Evolutionary conservation across 2,797 vertebrate genomes (phyloP), one percentile per base, ranked within the genome.

Genomic region (Mastacembelus armatus): DNA sequence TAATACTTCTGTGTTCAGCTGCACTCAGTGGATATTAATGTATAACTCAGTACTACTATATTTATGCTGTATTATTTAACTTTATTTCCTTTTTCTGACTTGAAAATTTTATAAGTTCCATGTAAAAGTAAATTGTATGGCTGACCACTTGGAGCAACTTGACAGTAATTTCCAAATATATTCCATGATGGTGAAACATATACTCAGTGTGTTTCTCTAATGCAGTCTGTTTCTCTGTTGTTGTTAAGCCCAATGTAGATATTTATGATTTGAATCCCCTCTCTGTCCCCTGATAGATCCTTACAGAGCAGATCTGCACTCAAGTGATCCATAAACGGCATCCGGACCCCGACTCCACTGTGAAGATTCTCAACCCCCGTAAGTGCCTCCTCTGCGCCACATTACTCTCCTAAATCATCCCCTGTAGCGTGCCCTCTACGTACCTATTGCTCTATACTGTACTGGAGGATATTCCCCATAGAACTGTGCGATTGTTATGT

Each of bases 361-460:
- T 98, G 85, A 98, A 98, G 94, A 97, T 99, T 84, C 95, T 98
- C 90, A 99, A 97, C 91, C 97, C 98, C 81, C 96, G 98, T 99
- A 95, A 96, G 98, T 93, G 66, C 71, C 72, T 85, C 78, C 83
- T 59, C 77, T 45, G 62, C 44, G 59, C 74, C 85, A 48, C 87
- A 42, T 57, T 5, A 10, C 74, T 74, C 77, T 55, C 73, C 56
- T 89, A 84, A 89, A 90, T 88, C 86, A 88, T 67, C 66, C 61
- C 65, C 68, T 35, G 57, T 71, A 78, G 76, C 67, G 48, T 52
- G 58, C 66, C 73, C 75, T 66, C 80, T 77, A 35, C 82, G 84
- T 89, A 85, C 89, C 77, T 86, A 74, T 47, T 24, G 81, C 85
- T 85, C 68, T 59, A 51, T 38, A 47, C 78, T 48, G 73, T 82